Evolutionary conservation across 2,113 vertebrate genomes (phyloP).

Genomic region (Rattus rattus): DNA sequence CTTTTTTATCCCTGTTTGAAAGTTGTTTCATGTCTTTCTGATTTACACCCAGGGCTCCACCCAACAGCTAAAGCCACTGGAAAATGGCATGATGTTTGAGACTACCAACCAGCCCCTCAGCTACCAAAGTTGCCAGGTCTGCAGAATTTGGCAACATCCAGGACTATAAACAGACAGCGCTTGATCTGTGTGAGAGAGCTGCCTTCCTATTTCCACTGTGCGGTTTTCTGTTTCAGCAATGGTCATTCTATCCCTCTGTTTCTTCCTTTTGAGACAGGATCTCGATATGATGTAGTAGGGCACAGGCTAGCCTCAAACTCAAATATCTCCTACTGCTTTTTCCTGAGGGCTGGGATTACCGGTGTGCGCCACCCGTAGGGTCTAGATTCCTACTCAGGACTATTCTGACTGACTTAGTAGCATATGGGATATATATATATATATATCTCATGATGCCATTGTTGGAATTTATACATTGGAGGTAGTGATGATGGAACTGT

Average conservation of each 20-base stretch:
- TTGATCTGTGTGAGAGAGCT: background rate
- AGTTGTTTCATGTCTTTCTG: background rate
- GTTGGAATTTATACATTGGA: background rate
- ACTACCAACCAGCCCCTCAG: background rate
- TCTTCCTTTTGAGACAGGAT: background rate
- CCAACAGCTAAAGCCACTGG: background rate
- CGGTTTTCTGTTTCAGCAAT: background rate
- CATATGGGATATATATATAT: background rate
- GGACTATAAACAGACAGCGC: background rate
- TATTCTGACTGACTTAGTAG: background rate
- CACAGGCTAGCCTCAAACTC: background rate
- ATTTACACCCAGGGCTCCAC: background rate
- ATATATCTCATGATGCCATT: background rate
- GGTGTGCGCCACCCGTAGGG: background rate
- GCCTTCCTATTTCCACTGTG: background rate
- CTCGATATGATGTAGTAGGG: background rate
- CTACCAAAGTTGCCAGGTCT: background rate
- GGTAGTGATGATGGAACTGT: no score
- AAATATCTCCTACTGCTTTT: background rate
- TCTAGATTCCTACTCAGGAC: background rate
- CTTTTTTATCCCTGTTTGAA: conserved; percentile 1
- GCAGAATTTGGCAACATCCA: background rate
- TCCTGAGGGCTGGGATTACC: background rate
- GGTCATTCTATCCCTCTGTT: background rate
- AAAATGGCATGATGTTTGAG: background rate